These are phyloP conservation scores for Hetaerina americana DNA, from an alignment of 1,140 invertebrate species.

Conservation along the genomic window DNA sequence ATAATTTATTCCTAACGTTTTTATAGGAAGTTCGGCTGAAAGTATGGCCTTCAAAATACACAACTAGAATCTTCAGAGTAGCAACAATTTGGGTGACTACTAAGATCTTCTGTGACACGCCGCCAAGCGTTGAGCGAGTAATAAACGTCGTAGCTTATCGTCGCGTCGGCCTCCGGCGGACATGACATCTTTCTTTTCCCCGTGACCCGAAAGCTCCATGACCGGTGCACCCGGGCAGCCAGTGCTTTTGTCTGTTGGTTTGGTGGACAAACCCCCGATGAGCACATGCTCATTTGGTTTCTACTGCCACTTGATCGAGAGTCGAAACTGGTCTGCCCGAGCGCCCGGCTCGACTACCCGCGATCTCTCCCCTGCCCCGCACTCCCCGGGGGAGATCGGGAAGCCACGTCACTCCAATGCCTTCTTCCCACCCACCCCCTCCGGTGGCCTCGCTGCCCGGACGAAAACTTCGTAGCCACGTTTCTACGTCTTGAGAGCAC, in stretches of 20 bases:
- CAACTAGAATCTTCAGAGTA: constrained; percentile 7
- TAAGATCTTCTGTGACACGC: constrained; percentile 1
- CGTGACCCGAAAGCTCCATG: background rate
- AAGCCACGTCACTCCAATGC: constrained; percentile 2
- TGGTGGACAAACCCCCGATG: background rate
- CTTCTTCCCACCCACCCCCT: background rate
- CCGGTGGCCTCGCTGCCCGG: background rate
- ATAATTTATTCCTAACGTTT: constrained; percentile 37
- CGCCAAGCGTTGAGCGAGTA: constrained; percentile 2
- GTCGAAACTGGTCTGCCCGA: background rate
- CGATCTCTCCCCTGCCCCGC: constrained; percentile 2
- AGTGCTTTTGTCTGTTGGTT: background rate
- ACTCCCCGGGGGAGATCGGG: constrained; percentile 3
- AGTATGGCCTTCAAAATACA: constrained; percentile 11
- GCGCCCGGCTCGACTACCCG: background rate
- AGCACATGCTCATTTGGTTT: background rate
- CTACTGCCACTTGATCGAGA: background rate
- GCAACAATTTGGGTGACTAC: constrained; percentile 4
- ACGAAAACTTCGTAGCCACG: constrained; percentile 5
- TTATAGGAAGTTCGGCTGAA: constrained; percentile 41
- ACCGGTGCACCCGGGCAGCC: background rate
- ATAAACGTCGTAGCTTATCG: constrained; percentile 2
- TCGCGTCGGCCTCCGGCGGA: constrained; percentile 4
- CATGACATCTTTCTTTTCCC: constrained; percentile 1
- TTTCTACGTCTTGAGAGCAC: background rate